These are phyloP conservation scores for Philotrypesis tridentata DNA, from an alignment of 1,140 invertebrate genomes.

Conservation along the genomic window DNA sequence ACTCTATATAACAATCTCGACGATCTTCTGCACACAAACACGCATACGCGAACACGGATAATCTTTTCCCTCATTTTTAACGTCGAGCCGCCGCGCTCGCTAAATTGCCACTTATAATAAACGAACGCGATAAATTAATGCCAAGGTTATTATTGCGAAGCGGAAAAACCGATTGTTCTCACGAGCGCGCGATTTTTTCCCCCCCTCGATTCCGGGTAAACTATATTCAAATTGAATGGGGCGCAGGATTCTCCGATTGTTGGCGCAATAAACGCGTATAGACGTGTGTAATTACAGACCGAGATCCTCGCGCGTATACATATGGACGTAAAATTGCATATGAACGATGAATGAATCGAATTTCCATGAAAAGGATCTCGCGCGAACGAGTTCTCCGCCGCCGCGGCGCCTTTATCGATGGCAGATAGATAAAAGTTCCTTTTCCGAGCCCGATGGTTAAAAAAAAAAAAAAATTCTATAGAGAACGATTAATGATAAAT, in stretches of 20 bases:
- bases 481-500: too few species aligned
- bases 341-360: neutral
- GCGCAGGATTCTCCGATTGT: too few species aligned
- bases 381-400: neutral
- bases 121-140: neutral
- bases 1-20: neutral
- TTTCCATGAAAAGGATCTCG: neutral
- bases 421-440: neutral
- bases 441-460: too few species aligned
- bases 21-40: neutral
- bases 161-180: neutral
- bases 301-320: neutral
- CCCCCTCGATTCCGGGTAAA: neutral
- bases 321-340: neutral
- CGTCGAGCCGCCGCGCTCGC: too few species aligned
- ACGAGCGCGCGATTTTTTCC: neutral
- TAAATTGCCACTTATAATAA: neutral
- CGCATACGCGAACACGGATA: too few species aligned
- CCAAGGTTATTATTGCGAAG: neutral
- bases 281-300: neutral
- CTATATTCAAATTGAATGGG: neutral
- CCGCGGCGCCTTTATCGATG: neutral
- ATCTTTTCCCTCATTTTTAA: too few species aligned
- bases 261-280: neutral
- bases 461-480: too few species aligned